Conservation (phyloP, 2,113 vertebrate species). For the Coregonus clupeaformis region DNA sequence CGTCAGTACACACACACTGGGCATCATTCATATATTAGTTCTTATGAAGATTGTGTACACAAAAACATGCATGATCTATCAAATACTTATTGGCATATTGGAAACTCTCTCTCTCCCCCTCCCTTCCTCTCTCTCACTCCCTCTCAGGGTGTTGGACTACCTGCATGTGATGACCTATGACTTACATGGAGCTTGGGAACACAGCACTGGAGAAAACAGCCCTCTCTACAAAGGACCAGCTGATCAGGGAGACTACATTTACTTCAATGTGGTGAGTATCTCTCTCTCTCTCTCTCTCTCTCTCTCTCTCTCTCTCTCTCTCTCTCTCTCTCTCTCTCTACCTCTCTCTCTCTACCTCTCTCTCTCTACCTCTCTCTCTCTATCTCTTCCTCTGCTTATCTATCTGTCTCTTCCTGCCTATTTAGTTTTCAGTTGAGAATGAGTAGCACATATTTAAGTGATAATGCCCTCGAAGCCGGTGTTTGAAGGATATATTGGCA, state of each 20-base stretch:
- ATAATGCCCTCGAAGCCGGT: too few relatives aligned
- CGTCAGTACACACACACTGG: slow-evolving; percentile 58
- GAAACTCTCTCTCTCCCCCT: not conserved
- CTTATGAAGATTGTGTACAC: not conserved
- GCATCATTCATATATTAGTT: not conserved
- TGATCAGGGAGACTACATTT: slow-evolving; percentile 56
- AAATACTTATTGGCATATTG: not conserved
- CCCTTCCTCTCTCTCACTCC: not conserved
- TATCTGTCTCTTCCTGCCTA: not conserved
- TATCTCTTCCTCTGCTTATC: too few relatives aligned
- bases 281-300: not conserved
- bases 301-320: not conserved
- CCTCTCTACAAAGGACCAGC: slow-evolving; percentile 72
- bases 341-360: not conserved
- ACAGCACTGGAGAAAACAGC: slow-evolving; percentile 74
- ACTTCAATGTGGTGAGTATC: slow-evolving; percentile 75
- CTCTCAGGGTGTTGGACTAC: slow-evolving; percentile 75
- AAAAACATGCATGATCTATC: not conserved
- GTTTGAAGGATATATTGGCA: too few relatives aligned
- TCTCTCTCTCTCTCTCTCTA: not conserved
- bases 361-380: not conserved
- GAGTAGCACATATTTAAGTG: too few relatives aligned
- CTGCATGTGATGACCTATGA: slow-evolving; percentile 80
- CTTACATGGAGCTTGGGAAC: slow-evolving; percentile 75
- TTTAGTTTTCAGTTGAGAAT: not conserved